These are phyloP conservation scores for Sphaeramia orbicularis DNA, from an alignment of 2,797 vertebrate species.

Conservation along the genomic window DNA sequence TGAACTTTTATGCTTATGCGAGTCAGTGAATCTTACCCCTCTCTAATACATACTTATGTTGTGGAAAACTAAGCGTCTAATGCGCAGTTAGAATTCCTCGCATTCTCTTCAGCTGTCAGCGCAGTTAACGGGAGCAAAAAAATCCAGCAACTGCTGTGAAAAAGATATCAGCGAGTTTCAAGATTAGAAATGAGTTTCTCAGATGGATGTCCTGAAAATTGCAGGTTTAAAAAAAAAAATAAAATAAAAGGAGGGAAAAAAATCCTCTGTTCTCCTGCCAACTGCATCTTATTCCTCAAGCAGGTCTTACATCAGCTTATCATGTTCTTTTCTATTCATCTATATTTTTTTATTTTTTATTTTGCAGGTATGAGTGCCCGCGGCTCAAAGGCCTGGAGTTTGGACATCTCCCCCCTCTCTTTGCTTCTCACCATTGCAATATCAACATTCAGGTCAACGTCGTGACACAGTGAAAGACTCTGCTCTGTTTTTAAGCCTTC, in stretches of 20 bases:
- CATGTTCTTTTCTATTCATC: background rate
- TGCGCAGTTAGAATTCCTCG: background rate
- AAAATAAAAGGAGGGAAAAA: too few species aligned
- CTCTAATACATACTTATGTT: constrained; percentile 7
- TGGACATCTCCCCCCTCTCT: constrained; percentile 69
- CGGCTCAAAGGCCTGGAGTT: constrained; percentile 85
- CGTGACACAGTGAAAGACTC: constrained; percentile 76
- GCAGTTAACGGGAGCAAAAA: background rate
- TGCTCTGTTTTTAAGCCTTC: constrained; percentile 50
- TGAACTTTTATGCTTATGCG: too few species aligned
- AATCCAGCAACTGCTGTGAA: background rate
- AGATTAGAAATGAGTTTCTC: constrained; percentile 7
- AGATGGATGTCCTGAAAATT: background rate
- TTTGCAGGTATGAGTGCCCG: constrained; percentile 92
- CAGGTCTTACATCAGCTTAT: constrained; percentile 10
- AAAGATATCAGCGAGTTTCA: constrained; percentile 3
- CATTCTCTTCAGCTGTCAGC: background rate
- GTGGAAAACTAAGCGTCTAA: constrained; percentile 7
- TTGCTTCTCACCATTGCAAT: constrained; percentile 80
- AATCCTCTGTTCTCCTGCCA: constrained; percentile 3
- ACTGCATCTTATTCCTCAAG: background rate
- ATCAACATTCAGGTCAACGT: constrained; percentile 82
- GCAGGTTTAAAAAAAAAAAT: constrained; percentile 1
- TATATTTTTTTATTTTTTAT: background rate
- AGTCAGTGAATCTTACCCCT: too few species aligned